Percentiles rank a stretch among this genome's conserved stretches.
Conservation (phyloP, 2,888 invertebrate genomes). For the Falcaria lacertinaria region DNA sequence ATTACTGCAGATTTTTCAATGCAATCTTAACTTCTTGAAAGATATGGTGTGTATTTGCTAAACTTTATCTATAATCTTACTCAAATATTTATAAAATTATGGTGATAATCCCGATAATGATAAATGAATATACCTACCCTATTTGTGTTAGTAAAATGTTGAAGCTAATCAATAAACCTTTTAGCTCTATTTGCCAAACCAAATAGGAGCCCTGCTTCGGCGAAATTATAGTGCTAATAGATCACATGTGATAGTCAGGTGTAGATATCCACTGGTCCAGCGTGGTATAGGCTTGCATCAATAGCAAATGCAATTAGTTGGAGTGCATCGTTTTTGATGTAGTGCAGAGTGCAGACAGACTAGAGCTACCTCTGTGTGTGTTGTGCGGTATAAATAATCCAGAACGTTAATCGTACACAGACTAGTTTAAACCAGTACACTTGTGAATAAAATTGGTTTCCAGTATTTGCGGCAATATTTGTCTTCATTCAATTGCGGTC, state of each 20-base stretch:
- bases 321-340: conserved; percentile 78
- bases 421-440: conserved; percentile 26
- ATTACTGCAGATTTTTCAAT: too few relatives aligned
- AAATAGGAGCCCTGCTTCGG: conserved; percentile 19
- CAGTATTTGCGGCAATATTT: conserved; percentile 5
- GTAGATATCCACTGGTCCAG: conserved; percentile 38
- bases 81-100: too few relatives aligned
- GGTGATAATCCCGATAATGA: too few relatives aligned
- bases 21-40: too few relatives aligned
- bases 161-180: conserved; percentile 18
- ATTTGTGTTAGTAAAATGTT: neutral
- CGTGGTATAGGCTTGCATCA: conserved; percentile 53
- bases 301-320: conserved; percentile 76
- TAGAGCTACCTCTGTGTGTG: conserved; percentile 32
- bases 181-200: conserved; percentile 11
- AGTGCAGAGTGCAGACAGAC: conserved; percentile 56
- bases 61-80: too few relatives aligned
- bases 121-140: too few relatives aligned
- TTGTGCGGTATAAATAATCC: conserved; percentile 56
- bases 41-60: too few relatives aligned
- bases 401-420: conserved; percentile 40
- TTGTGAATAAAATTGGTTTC: conserved; percentile 21
- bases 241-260: conserved; percentile 20
- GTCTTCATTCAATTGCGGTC: neutral
- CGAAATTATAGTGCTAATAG: conserved; percentile 37